These are phyloP conservation scores for Camponotus fellah DNA, from an alignment of 2,888 invertebrate genomes.

Conservation along the genomic window DNA sequence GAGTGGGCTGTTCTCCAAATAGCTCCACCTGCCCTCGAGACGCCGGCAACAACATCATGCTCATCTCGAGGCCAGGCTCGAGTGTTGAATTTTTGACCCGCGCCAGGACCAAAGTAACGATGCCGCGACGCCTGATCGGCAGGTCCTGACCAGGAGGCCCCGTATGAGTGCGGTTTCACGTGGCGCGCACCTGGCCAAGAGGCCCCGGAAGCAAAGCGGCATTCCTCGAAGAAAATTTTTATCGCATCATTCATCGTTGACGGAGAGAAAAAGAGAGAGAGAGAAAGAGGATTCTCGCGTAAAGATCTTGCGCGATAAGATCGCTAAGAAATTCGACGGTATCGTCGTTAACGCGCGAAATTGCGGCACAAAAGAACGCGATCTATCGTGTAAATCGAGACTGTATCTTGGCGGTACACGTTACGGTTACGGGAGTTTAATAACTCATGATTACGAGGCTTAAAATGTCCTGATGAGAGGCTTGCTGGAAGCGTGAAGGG, in stretches of 20 bases:
- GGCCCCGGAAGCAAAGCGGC: conserved; percentile 64
- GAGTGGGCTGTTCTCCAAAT: conserved; percentile 84
- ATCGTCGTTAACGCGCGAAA: conserved; percentile 48
- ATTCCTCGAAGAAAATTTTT: conserved; percentile 47
- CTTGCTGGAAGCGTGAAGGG: not conserved
- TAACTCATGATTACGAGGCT: conserved; percentile 24
- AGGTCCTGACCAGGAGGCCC: conserved; percentile 27
- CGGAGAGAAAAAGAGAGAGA: not conserved
- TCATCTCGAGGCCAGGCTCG: conserved; percentile 65
- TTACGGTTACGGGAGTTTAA: conserved; percentile 27
- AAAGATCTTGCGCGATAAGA: conserved; percentile 34
- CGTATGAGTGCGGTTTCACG: conserved; percentile 44
- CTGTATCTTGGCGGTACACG: not conserved
- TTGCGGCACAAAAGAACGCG: conserved; percentile 6
- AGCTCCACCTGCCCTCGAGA: conserved; percentile 83
- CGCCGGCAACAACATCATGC: conserved; percentile 64
- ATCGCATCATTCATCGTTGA: conserved; percentile 40
- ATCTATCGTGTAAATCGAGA: conserved; percentile 34
- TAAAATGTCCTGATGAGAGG: conserved; percentile 17
- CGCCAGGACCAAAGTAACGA: conserved; percentile 55
- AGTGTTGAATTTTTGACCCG: conserved; percentile 66
- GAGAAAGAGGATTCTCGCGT: not conserved
- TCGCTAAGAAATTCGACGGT: conserved; percentile 36
- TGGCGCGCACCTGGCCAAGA: conserved; percentile 60
- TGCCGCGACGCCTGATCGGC: conserved; percentile 61